A percentile compares a stretch with the other conserved stretches of the same genome.
These are phyloP conservation scores for Sylvia borin DNA, from an alignment of 2,797 vertebrate species.

Conservation along the genomic window DNA sequence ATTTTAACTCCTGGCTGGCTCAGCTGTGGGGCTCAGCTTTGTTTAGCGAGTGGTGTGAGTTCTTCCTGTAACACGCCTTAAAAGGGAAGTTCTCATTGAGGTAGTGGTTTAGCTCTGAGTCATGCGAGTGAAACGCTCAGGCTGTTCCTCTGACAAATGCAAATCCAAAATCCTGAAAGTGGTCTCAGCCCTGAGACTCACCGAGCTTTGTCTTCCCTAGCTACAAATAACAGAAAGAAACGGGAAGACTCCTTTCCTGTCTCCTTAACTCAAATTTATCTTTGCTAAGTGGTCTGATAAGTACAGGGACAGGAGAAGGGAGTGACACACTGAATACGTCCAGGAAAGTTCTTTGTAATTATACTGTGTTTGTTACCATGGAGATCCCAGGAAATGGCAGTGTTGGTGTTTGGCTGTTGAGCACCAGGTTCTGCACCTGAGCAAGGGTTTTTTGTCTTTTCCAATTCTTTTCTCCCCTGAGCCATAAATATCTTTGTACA, in stretches of 20 bases:
- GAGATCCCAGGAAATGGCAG: neutral
- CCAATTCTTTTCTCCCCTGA: neutral
- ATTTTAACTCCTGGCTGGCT: neutral
- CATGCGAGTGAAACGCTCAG: constrained; percentile 57
- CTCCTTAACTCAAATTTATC: neutral
- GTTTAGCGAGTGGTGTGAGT: neutral
- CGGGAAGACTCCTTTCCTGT: neutral
- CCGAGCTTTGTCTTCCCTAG: neutral
- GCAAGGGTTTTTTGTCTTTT: neutral
- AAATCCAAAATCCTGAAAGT: neutral
- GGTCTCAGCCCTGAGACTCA: neutral
- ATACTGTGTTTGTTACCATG: neutral
- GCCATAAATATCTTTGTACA: neutral
- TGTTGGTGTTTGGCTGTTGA: neutral
- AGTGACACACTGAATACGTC: neutral
- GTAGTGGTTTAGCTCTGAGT: constrained; percentile 69
- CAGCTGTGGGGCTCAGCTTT: neutral
- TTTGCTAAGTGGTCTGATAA: neutral
- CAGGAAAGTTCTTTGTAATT: constrained; percentile 18
- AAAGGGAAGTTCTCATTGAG: constrained; percentile 53
- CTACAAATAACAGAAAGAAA: neutral
- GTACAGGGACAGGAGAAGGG: neutral
- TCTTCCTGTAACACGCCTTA: constrained; percentile 66
- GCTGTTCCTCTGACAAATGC: constrained; percentile 14
- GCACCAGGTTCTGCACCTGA: neutral